These are phyloP conservation scores for Tricholauxania praeusta DNA, from an alignment of 2,888 invertebrate genomes.

Conservation along the genomic window DNA sequence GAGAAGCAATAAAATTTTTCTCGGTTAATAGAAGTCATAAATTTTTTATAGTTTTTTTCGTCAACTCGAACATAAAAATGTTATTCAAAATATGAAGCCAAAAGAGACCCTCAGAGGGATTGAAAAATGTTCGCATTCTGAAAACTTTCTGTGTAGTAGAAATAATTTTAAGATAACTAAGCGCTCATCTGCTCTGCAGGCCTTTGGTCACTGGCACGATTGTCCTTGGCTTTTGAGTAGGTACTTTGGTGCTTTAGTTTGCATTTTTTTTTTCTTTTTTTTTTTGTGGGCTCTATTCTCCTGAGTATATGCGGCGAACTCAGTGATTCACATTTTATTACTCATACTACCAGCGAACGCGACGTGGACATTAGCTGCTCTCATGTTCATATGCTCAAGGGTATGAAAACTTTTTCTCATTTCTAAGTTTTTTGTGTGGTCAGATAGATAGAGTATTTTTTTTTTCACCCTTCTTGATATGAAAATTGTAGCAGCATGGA, in stretches of 20 bases:
- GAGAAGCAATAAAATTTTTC: too few relatives aligned
- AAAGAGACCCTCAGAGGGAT: too few relatives aligned
- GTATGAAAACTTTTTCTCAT: slow-evolving; percentile 25
- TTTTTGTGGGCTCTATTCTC: not conserved
- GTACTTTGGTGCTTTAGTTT: slow-evolving; percentile 22
- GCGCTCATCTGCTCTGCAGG: not conserved
- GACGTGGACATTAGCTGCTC: slow-evolving; percentile 25
- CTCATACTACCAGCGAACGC: slow-evolving; percentile 29
- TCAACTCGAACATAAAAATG: slow-evolving; percentile 4
- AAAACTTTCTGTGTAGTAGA: not conserved
- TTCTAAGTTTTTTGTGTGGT: not conserved
- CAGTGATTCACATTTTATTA: slow-evolving; percentile 32
- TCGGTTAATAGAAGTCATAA: too few relatives aligned
- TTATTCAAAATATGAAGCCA: too few relatives aligned
- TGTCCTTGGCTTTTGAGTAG: slow-evolving; percentile 35
- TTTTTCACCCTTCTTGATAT: slow-evolving; percentile 7
- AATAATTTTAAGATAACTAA: slow-evolving; percentile 28
- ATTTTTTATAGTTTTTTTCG: slow-evolving; percentile 4
- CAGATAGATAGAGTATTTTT: not conserved
- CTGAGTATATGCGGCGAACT: not conserved
- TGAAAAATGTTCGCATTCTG: not conserved
- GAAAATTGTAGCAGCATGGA: slow-evolving; percentile 28
- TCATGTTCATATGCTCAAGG: slow-evolving; percentile 9
- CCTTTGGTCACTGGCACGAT: not conserved
- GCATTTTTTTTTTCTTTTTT: slow-evolving; percentile 10